Evolutionary conservation across 2,797 vertebrate species (phyloP).

Genomic region (Bryconaethiops microstoma): DNA sequence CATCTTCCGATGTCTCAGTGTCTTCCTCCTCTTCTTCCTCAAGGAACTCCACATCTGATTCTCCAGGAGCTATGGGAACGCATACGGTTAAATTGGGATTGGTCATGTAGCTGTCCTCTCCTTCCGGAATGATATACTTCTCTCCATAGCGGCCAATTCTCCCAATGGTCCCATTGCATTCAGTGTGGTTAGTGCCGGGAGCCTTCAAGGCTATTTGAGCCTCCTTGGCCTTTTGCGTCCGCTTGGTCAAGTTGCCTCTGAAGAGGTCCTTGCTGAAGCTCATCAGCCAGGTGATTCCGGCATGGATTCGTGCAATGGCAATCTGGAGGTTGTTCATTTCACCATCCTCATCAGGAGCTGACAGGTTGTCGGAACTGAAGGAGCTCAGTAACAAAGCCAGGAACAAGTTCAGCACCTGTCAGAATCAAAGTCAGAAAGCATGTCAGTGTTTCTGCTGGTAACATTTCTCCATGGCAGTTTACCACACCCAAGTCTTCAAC

Average conservation of each 20-base stretch:
- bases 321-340: conserved; percentile 98
- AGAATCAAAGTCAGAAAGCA: neutral
- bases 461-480: too few relatives aligned
- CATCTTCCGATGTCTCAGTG: conserved; percentile 80
- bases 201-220: conserved; percentile 66
- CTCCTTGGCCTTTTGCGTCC: conserved; percentile 71
- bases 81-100: conserved; percentile 85
- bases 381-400: conserved; percentile 96
- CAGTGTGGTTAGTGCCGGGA: conserved; percentile 75
- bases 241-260: conserved; percentile 70
- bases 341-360: conserved; percentile 91
- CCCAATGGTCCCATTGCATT: conserved; percentile 78
- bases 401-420: conserved; percentile 96
- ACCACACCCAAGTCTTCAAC: too few relatives aligned
- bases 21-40: conserved; percentile 84
- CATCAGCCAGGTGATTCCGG: conserved; percentile 77
- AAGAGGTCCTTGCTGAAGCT: conserved; percentile 70
- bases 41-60: conserved; percentile 89
- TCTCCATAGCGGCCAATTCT: conserved; percentile 69
- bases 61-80: conserved; percentile 92
- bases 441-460: neutral
- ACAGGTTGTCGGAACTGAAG: conserved; percentile 96
- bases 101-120: conserved; percentile 83
- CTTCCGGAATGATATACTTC: conserved; percentile 75
- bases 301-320: conserved; percentile 91